Percentiles rank a stretch among this genome's conserved stretches.
These are phyloP conservation scores for Drosophila greeni DNA, from an alignment of 2,888 invertebrate genomes.

Conservation along the genomic window DNA sequence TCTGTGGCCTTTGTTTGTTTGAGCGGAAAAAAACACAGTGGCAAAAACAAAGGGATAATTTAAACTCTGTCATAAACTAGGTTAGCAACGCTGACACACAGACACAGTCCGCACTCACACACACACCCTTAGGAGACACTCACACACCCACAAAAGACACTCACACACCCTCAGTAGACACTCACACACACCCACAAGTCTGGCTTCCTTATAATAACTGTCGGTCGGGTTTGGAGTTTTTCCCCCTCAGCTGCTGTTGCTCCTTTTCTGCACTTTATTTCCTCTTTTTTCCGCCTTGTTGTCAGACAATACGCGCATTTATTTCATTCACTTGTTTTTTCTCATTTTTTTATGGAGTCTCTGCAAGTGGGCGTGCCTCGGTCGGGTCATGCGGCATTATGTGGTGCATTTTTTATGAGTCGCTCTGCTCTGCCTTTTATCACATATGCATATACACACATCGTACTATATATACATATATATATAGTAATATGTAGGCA, in stretches of 20 bases:
- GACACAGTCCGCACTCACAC: constrained; percentile 25
- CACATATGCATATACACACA: constrained; percentile 62
- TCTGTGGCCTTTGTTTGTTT: constrained; percentile 56
- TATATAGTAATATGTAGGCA: constrained; percentile 36
- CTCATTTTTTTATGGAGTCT: constrained; percentile 12
- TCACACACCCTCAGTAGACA: constrained; percentile 11
- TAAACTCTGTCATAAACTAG: constrained; percentile 72
- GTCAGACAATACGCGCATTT: constrained; percentile 52
- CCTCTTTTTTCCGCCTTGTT: constrained; percentile 34
- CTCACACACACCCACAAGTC: constrained; percentile 29
- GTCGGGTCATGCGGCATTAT: constrained; percentile 67
- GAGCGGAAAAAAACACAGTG: constrained; percentile 63
- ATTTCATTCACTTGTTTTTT: constrained; percentile 38
- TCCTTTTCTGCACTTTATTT: constrained; percentile 50
- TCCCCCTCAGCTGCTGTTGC: constrained; percentile 58
- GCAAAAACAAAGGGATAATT: constrained; percentile 71
- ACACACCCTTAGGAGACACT: constrained; percentile 13
- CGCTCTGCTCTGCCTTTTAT: constrained; percentile 63
- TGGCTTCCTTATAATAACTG: constrained; percentile 66
- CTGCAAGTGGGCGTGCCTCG: constrained; percentile 46
- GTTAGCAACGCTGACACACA: constrained; percentile 61
- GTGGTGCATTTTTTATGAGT: constrained; percentile 67
- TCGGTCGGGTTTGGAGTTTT: constrained; percentile 71
- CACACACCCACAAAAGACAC: constrained; percentile 32
- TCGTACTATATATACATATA: not conserved